Evolutionary conservation across 2,113 vertebrate genomes (phyloP).

Genomic region (Gopherus flavomarginatus): DNA sequence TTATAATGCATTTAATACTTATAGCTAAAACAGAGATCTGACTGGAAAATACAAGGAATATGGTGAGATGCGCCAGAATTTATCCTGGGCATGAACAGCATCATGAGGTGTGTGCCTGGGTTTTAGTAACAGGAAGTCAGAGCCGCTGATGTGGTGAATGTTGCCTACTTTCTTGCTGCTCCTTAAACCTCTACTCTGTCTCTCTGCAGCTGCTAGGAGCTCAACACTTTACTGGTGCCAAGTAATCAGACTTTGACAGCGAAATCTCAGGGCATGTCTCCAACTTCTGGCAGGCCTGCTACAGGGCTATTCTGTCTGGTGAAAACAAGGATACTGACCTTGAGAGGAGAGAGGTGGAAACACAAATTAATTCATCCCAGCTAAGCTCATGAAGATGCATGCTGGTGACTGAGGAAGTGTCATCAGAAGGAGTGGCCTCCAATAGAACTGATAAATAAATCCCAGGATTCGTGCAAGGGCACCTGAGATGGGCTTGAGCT

Average conservation of each 20-base stretch:
- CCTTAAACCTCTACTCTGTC: background rate
- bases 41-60: background rate
- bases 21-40: background rate
- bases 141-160: background rate
- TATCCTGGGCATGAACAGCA: fast-evolving
- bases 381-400: background rate
- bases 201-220: background rate
- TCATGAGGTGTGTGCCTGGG: background rate
- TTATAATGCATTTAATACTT: background rate
- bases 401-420: background rate
- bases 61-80: background rate
- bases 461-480: background rate
- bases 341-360: background rate
- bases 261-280: background rate
- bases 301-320: background rate
- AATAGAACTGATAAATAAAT: background rate
- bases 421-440: background rate
- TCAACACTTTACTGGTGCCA: background rate
- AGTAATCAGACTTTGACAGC: background rate
- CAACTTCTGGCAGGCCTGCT: background rate
- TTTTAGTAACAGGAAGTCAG: background rate
- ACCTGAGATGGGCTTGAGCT: background rate
- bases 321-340: background rate
- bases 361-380: background rate
- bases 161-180: background rate